phyloP scores from a whole-genome alignment of 2,888 invertebrate species.

The Tortricodes alternella region DNA sequence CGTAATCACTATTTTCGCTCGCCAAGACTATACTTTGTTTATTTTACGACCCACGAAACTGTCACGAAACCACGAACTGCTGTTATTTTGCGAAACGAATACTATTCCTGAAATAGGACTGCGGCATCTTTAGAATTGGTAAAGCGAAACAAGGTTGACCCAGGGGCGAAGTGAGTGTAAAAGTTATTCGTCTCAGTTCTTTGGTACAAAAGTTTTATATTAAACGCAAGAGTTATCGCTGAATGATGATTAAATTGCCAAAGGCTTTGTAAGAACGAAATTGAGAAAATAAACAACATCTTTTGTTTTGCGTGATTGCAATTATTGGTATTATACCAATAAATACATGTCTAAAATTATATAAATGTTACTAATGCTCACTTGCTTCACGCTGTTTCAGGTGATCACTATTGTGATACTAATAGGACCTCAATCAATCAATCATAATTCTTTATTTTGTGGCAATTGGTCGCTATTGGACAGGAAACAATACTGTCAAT shows the following conservation, averaged over 20 bases:
- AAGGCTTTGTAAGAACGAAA: background rate
- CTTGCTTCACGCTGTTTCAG: no score
- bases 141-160: conserved; percentile 15
- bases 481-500: no score
- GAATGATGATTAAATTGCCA: background rate
- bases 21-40: background rate
- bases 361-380: no score
- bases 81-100: conserved; percentile 22
- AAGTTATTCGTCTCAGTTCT: conserved; percentile 6
- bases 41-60: conserved; percentile 1
- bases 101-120: conserved; percentile 4
- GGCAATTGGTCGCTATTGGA: no score
- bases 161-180: conserved; percentile 3
- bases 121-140: conserved; percentile 8
- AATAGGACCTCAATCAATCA: no score
- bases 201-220: conserved; percentile 7
- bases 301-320: no score
- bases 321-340: no score
- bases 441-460: no score
- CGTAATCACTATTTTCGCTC: background rate
- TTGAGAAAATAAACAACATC: background rate
- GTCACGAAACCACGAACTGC: conserved; percentile 2
- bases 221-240: background rate
- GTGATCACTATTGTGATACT: no score
- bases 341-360: no score